Evolutionary conservation across 1,140 invertebrate genomes (phyloP), one percentile per base, ranked within the genome.

Genomic region (Schlechtendalia chinensis): DNA sequence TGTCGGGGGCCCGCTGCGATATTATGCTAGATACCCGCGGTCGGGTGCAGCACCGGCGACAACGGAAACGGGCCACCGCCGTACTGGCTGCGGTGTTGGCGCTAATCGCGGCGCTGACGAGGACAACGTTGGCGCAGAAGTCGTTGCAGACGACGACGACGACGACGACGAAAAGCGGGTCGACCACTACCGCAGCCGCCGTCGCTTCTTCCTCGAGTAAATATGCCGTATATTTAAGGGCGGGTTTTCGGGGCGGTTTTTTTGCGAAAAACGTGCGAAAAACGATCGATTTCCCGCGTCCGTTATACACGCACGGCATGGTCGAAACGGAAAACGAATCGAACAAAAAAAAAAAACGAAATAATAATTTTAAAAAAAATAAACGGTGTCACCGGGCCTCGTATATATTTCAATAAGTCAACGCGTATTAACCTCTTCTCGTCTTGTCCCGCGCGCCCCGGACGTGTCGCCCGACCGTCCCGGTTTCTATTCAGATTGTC

Each of bases 1-100:
- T 54, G 45, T 72, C 53, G 47, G 16, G 69, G 47, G n/a, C n/a
- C 24, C 69, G 50, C 69, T 54, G 69, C 69, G 69, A 72, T 72
- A 72, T 72, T 72, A 72, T 72, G 69, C 69, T 54, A 53, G 12
- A 54, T 29, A 53, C 24, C 47, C 53, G 47, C 50, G 24, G 50
- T 32, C 47, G 16, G 50, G 50, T 29, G 69, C 69, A 54, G 47
- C n/a, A n/a, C n/a, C 29, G 69, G 69, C 69, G 47, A 72, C 47
- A 24, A 24, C 69, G 50, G 47, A 24, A 24, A 24, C 69, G 50
- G 47, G 24, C 69, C 29, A 72, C 69, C 19, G 27, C 69, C 17
- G 24, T 54, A 53, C 24, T 54, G 24, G 47, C 69, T 29, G 69
- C 54, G 69, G 53, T 72, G 69, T 72, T 72, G 50, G 69, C 69